Conservation (phyloP, 2,797 vertebrate species). For the Danio kyathit region DNA sequence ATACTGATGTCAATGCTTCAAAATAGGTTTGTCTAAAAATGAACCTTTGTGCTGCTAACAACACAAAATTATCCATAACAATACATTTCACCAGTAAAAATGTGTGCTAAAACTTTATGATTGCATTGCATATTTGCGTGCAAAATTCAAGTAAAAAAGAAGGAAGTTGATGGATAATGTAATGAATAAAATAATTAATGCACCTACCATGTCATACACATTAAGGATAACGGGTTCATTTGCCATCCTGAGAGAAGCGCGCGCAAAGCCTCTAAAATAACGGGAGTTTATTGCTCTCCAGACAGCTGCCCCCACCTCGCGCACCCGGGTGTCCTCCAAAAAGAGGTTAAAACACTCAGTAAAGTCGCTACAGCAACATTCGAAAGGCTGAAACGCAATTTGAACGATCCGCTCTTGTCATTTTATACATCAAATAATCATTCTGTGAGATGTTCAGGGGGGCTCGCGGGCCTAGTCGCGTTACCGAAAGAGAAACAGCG, state of each 20-base stretch:
- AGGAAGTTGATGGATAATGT: background rate
- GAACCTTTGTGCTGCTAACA: background rate
- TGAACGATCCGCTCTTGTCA: conserved; percentile 28
- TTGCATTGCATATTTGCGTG: background rate
- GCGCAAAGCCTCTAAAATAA: conserved; percentile 64
- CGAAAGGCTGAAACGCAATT: conserved; percentile 14
- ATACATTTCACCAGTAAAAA: background rate
- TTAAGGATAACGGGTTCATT: conserved; percentile 96
- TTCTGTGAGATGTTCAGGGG: conserved; percentile 9
- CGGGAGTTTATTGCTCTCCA: conserved; percentile 59
- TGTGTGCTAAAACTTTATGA: background rate
- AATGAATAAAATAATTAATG: background rate
- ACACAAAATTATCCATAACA: background rate
- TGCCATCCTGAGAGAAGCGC: conserved; percentile 87
- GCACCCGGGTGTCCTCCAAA: conserved; percentile 17
- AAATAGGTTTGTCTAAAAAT: background rate
- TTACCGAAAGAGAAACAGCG: conserved; percentile 25
- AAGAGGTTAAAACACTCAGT: conserved; percentile 37
- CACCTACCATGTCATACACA: conserved; percentile 95
- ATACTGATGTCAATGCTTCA: background rate
- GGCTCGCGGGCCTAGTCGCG: conserved; percentile 8
- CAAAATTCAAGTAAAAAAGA: background rate
- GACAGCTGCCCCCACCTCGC: conserved; percentile 52
- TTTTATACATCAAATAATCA: conserved; percentile 20
- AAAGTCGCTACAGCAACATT: conserved; percentile 33